Evolutionary conservation across 2,113 vertebrate genomes (phyloP).

Genomic region (Onychorhynchus coronatus): DNA sequence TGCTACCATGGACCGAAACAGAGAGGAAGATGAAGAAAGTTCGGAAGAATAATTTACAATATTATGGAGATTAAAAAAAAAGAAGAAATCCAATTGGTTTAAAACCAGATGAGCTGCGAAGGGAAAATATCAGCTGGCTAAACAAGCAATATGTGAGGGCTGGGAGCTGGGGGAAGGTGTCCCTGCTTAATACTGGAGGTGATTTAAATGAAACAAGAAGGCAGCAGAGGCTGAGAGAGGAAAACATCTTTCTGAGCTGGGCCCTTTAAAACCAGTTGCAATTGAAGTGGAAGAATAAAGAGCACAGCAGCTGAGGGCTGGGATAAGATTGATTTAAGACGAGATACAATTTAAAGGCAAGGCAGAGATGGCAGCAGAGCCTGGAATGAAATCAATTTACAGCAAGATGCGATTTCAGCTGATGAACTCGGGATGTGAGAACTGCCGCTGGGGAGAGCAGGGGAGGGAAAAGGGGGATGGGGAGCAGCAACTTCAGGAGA

Average conservation of each 20-base stretch:
- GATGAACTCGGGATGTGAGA: background rate
- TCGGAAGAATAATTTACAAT: background rate
- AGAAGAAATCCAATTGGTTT: background rate
- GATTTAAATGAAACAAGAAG: background rate
- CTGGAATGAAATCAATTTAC: conserved; percentile 46
- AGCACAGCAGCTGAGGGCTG: background rate
- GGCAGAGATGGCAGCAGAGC: conserved; percentile 15
- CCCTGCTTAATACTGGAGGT: background rate
- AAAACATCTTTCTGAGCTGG: background rate
- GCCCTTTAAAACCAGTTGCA: conserved; percentile 1
- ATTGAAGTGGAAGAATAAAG: background rate
- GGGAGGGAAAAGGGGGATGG: background rate
- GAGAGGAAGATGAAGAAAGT: background rate
- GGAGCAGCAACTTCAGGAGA: background rate
- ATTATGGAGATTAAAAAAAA: background rate
- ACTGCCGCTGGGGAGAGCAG: background rate
- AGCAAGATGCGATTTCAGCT: conserved; percentile 38
- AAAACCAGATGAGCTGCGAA: background rate
- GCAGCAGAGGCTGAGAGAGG: background rate
- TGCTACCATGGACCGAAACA: background rate
- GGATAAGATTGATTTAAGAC: conserved; percentile 29
- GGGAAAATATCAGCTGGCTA: background rate
- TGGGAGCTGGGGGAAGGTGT: background rate
- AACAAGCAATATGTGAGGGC: background rate
- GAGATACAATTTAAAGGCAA: conserved; percentile 59